Evolutionary conservation across 37 sponge, comb jelly and placozoan species (phyloP), one percentile per base, ranked within the genome.

Genomic region (Beroe forskalii): DNA sequence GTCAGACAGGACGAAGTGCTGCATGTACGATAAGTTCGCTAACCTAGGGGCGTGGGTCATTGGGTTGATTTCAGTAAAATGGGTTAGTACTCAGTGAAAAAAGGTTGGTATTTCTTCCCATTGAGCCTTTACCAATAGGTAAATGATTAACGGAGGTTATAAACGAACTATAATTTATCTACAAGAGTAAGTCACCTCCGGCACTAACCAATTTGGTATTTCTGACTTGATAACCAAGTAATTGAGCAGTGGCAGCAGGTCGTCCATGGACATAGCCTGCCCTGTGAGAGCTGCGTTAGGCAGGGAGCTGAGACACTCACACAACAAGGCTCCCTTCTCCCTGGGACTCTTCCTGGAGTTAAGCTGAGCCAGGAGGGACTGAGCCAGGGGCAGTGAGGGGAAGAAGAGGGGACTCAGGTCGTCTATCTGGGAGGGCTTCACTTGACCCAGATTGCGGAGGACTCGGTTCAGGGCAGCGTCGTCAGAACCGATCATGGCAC

Each of bases 201-300:
- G n/a, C n/a, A n/a, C n/a, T 48, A 6, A 94, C 99, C 99, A 98
- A 86, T 96, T 96, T 32, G 99, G 95, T 30, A 98, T 95, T 40
- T 98, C 96, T 28, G 93, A 93, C 17, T 91, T 91, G 76, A 98
- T 89, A 48, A 96, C 90, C 22, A 98, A 92, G 62, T 92, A 93
- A 32, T 94, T 92, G 1, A 96, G 94, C 0, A 98, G 60, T n/a
- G 99, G 96, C 17, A 98, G 93, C 14, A 98, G 94, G 62, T 98
- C 99, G 90, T 98, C 99, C 62, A 97, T 96, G 32, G 94, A 94
- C 80, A 97, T 23, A 14, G 90, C 94, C 93, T 76, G 37, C 55
- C 60, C 41, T 40, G 62, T 69, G 38, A 27, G 27, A 1, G 86
- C 37, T 17, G 86, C 86, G 31, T 44, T 80, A 44, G 86, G 86